Evolutionary conservation across 2,888 invertebrate species (phyloP).

Genomic region (Stenotaenia linearis): DNA sequence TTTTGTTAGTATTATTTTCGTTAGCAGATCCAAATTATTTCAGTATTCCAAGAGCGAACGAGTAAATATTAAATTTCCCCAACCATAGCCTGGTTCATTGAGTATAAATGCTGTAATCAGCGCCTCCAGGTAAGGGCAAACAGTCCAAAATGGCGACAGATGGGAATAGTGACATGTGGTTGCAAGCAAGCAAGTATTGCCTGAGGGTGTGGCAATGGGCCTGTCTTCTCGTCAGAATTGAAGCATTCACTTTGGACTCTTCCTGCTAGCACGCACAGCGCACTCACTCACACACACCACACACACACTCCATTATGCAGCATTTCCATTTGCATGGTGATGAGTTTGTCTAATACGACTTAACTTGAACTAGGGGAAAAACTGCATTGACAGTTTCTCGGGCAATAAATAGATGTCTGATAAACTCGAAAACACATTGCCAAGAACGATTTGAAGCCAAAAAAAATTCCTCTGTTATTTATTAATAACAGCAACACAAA

Average conservation of each 20-base stretch:
- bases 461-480: background rate
- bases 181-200: background rate
- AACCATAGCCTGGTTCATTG: background rate
- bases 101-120: background rate
- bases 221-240: background rate
- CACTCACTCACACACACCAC: background rate
- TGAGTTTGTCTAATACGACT: slow-evolving; percentile 1
- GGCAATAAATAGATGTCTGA: background rate
- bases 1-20: too few relatives aligned
- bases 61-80: background rate
- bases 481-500: background rate
- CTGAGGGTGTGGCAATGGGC: background rate
- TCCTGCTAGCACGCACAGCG: background rate
- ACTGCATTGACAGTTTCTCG: background rate
- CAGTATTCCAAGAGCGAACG: background rate
- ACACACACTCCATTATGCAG: background rate
- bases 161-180: slow-evolving; percentile 12
- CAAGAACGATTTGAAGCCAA: background rate
- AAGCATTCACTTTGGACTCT: background rate
- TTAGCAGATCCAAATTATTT: too few relatives aligned
- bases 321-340: slow-evolving; percentile 13
- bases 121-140: background rate
- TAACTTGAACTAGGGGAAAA: background rate
- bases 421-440: background rate
- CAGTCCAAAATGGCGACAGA: background rate